Conservation (phyloP, 1,140 invertebrate species). For the Campoletis sonorensis region DNA sequence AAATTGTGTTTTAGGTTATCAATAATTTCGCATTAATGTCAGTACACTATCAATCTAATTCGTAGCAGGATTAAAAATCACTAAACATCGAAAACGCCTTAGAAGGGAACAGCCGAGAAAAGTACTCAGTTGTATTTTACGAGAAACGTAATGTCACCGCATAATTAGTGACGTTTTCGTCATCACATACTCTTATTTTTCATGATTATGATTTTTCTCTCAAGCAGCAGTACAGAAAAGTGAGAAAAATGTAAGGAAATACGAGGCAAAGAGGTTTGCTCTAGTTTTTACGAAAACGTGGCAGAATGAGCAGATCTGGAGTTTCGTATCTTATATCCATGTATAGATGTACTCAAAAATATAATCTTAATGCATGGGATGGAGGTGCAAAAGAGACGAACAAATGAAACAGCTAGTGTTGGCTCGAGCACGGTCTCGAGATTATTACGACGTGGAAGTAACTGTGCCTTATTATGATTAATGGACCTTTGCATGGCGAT, state of each 20-base stretch:
- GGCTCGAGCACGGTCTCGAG: constrained; percentile 47
- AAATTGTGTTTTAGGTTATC: too few relatives aligned
- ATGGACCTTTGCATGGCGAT: constrained; percentile 56
- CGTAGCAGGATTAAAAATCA: too few relatives aligned
- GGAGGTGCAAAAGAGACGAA: constrained; percentile 41
- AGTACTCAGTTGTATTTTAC: too few relatives aligned
- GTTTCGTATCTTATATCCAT: not conserved
- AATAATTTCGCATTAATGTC: too few relatives aligned
- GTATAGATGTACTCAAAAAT: not conserved
- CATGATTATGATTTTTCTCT: not conserved
- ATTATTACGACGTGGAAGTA: constrained; percentile 57
- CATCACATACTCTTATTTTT: not conserved
- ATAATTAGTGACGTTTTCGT: too few relatives aligned
- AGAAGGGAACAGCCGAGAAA: too few relatives aligned
- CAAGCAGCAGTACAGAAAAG: constrained; percentile 36
- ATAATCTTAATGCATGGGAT: not conserved
- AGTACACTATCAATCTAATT: too few relatives aligned
- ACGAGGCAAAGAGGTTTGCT: not conserved
- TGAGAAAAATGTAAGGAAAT: not conserved
- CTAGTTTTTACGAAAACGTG: not conserved
- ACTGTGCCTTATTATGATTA: constrained; percentile 63
- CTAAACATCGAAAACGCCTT: too few relatives aligned
- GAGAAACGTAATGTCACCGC: too few relatives aligned
- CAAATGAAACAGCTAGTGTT: constrained; percentile 49
- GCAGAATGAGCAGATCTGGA: not conserved